Percentiles rank a stretch among this genome's conserved stretches.
Conservation (phyloP, 2,113 vertebrate genomes). For the Cyanistes caeruleus region DNA sequence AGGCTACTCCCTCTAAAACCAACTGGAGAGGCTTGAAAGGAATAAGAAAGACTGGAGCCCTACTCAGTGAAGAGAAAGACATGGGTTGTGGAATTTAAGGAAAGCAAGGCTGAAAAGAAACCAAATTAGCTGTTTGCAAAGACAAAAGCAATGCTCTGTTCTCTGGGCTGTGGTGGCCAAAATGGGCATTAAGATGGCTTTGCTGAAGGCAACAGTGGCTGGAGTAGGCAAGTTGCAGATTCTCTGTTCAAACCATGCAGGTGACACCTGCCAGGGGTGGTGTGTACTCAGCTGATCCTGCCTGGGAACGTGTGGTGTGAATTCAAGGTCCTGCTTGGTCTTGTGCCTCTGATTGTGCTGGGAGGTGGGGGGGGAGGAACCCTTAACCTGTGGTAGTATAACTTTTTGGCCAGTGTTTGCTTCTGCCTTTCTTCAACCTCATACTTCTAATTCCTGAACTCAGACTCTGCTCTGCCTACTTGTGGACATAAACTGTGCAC, state of each 20-base stretch:
- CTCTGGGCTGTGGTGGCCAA: accelerated
- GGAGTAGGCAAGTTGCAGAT: not conserved
- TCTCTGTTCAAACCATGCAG: not conserved
- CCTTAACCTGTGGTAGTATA: not conserved
- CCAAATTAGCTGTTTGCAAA: not conserved
- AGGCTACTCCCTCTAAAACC: not conserved
- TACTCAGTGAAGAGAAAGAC: not conserved
- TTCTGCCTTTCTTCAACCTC: not conserved
- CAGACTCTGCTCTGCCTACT: not conserved
- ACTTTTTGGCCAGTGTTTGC: not conserved
- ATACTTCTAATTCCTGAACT: not conserved
- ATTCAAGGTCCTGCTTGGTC: not conserved
- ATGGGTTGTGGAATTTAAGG: not conserved
- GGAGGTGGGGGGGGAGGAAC: accelerated
- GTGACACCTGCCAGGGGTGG: accelerated
- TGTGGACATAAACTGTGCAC: not conserved
- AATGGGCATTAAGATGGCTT: not conserved
- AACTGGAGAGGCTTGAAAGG: not conserved
- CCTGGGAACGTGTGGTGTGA: not conserved
- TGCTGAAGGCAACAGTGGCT: not conserved
- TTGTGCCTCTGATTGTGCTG: not conserved
- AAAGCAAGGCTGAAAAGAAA: not conserved
- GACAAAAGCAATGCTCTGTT: not conserved
- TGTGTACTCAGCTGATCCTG: not conserved
- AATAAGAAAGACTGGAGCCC: not conserved